Evolutionary conservation across 2,888 invertebrate species (phyloP), one percentile per base, ranked within the genome.

Genomic region (Tribolium freemani): DNA sequence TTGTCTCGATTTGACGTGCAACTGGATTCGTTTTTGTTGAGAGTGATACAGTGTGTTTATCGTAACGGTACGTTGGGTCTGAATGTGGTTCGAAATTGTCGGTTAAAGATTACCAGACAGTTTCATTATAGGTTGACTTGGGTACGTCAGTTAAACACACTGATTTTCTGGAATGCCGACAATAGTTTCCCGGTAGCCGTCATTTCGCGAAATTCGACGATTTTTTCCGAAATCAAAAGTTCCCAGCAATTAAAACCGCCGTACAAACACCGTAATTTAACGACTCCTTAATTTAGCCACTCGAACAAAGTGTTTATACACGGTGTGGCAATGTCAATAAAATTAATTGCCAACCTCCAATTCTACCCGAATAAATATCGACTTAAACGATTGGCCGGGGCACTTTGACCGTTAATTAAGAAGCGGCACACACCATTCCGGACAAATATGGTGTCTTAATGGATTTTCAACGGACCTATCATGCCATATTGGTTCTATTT

Each of bases 61-160:
- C 51, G 75, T 75, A 75, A 75, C 72, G 75, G 72, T 72, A 75
- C 67, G 72, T 20, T 75, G 75, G 50, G 63, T 75, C 58, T 75
- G 75, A 75, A 75, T 75, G 75, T 75, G 68, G 58, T 64, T 71
- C 68, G 61, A 75, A 75, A 75, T 75, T 75, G 75, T 75, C 68
- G 75, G 75, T 72, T 75, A 73, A 73, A 75, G 72, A 75, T 58
- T 75, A 75, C 72, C 72, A 75, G 75, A 75, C 75, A 75, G 75
- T 75, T 75, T 75, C 75, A 75, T 75, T 75, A 75, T 75, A 75
- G 72, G 75, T 75, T 75, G 67, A 75, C 68, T 73, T 61, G 69
- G 64, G 61, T 75, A 72, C 72, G 50, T 61, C 66, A 53, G 67
- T 68, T 75, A 72, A 75, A 75, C 60, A 75, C 69, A 75, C 75